Conservation (phyloP, 1,140 invertebrate species). For the Papilio machaon region DNA sequence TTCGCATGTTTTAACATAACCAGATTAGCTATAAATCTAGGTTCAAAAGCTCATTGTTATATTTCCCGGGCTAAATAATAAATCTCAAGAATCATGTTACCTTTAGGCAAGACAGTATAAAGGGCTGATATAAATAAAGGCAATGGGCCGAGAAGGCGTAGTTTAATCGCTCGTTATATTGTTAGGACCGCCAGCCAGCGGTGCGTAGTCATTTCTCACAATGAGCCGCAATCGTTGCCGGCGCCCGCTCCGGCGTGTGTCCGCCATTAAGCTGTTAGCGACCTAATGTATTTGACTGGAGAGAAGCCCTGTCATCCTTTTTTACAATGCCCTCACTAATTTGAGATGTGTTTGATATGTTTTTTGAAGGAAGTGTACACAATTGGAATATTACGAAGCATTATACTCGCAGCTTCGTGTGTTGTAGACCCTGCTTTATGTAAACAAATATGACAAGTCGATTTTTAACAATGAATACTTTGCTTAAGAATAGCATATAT, state of each 20-base stretch:
- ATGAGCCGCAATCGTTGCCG: slow-evolving; percentile 44
- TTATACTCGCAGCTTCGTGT: not conserved
- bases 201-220: slow-evolving; percentile 49
- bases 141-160: slow-evolving; percentile 43
- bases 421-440: not conserved
- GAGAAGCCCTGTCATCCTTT: slow-evolving; percentile 50
- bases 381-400: not conserved
- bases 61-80: not conserved
- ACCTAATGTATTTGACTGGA: slow-evolving; percentile 37
- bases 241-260: slow-evolving; percentile 67
- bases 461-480: not conserved
- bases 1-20: not conserved
- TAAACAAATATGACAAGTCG: slow-evolving; percentile 9
- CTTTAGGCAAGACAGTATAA: slow-evolving; percentile 23
- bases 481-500: not conserved
- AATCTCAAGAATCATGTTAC: slow-evolving; percentile 23
- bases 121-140: slow-evolving; percentile 30
- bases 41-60: not conserved
- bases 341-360: slow-evolving; percentile 22
- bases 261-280: slow-evolving; percentile 65
- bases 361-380: slow-evolving; percentile 22
- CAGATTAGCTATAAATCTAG: not conserved
- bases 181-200: slow-evolving; percentile 44
- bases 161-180: slow-evolving; percentile 70
- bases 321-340: slow-evolving; percentile 37